phyloP scores from a whole-genome alignment of 2,113 vertebrate species.

The Galeopterus variegatus region DNA sequence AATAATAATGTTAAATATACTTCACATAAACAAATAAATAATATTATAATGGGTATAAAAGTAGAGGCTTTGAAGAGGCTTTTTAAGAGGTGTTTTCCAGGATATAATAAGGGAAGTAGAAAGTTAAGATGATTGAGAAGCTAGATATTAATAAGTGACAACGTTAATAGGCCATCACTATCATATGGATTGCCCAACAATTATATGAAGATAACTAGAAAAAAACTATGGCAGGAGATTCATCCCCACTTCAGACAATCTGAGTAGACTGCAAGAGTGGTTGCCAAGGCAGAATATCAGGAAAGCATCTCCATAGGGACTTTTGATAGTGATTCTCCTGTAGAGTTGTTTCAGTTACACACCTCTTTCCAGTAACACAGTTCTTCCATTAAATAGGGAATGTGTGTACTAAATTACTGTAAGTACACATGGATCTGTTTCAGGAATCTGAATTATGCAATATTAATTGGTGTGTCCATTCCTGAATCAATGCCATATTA shows the following conservation, averaged over 20 bases:
- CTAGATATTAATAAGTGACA: slow-evolving; percentile 17
- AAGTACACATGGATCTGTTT: slow-evolving; percentile 46
- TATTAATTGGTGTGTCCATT: slow-evolving; percentile 12
- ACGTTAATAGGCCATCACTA: not conserved
- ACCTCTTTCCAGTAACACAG: slow-evolving; percentile 65
- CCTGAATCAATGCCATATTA: not conserved
- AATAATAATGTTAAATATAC: not conserved
- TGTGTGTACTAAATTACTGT: slow-evolving; percentile 35
- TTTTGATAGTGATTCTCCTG: slow-evolving; percentile 46
- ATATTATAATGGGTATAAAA: not conserved
- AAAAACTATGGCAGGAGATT: not conserved
- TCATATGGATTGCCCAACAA: not conserved
- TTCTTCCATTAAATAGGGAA: slow-evolving; percentile 30
- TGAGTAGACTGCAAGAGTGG: not conserved
- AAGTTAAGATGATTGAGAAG: not conserved
- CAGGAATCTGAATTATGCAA: slow-evolving; percentile 55
- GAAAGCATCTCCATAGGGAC: slow-evolving; percentile 56
- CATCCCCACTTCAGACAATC: slow-evolving; percentile 49
- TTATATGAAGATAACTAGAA: not conserved
- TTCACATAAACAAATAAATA: slow-evolving; percentile 32
- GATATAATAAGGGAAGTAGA: not conserved
- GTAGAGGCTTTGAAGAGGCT: not conserved
- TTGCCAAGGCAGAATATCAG: slow-evolving; percentile 65
- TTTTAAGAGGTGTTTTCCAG: not conserved
- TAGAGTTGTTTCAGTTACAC: slow-evolving; percentile 63